A percentile compares a stretch with the other conserved stretches of the same genome.
These are phyloP conservation scores for Asarcornis scutulata DNA, from an alignment of 2,113 vertebrate genomes.

Conservation along the genomic window DNA sequence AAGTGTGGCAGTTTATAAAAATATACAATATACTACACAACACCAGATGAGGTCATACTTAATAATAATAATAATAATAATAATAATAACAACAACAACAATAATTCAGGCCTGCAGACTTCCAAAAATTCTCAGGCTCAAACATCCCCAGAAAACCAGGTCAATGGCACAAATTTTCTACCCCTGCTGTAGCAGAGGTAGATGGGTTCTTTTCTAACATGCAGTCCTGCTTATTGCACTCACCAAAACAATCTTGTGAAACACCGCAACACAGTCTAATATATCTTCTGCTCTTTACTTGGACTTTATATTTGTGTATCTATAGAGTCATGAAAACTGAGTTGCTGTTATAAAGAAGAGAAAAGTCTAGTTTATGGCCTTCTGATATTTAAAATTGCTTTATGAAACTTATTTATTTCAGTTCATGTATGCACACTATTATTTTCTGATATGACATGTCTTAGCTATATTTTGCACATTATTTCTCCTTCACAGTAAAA, in stretches of 20 bases:
- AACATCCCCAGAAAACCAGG: neutral
- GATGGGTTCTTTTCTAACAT: neutral
- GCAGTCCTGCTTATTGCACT: neutral
- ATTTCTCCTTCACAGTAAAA: neutral
- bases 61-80: no score
- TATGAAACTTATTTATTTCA: neutral
- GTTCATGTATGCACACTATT: neutral
- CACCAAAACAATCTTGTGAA: neutral
- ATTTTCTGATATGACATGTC: neutral
- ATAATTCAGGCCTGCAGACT: neutral
- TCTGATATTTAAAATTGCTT: neutral
- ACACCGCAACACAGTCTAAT: no score
- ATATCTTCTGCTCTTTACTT: neutral
- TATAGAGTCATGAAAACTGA: neutral
- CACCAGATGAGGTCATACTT: neutral
- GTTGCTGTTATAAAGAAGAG: neutral
- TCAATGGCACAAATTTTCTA: neutral
- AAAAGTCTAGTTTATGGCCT: neutral
- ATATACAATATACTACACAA: neutral
- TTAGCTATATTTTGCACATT: rapidly evolving
- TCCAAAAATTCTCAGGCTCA: neutral
- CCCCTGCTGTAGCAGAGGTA: neutral
- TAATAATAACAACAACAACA: no score
- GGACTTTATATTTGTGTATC: neutral
- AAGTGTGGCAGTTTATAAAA: neutral